A percentile compares a stretch with the other conserved stretches of the same genome.
These are phyloP conservation scores for Plebejus argus DNA, from an alignment of 2,888 invertebrate genomes.

Conservation along the genomic window DNA sequence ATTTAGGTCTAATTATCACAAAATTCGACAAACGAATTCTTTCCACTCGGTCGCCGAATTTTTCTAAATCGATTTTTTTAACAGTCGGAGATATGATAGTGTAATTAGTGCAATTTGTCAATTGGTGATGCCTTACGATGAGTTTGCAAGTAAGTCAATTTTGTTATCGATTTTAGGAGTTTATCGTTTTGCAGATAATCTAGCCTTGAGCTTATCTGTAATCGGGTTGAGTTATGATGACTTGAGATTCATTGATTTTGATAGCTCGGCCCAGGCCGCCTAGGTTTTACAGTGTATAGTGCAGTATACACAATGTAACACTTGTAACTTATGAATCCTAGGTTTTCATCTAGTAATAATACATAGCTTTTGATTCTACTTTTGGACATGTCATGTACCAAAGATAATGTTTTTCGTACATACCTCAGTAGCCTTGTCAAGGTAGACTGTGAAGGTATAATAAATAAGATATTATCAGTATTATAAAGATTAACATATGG, in stretches of 20 bases:
- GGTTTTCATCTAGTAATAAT: neutral
- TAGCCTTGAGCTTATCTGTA: constrained; percentile 25
- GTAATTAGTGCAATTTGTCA: constrained; percentile 36
- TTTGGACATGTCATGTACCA: no score
- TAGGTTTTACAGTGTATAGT: neutral
- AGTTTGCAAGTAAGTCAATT: constrained; percentile 39
- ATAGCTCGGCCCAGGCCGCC: neutral
- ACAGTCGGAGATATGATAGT: constrained; percentile 29
- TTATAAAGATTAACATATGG: no score
- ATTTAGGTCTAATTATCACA: constrained; percentile 37
- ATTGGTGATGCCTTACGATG: constrained; percentile 44
- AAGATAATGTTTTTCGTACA: no score
- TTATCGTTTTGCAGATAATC: constrained; percentile 28
- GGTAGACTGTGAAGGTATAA: no score
- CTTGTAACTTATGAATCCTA: neutral
- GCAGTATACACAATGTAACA: neutral
- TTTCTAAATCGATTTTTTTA: constrained; percentile 31
- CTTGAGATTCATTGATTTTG: constrained; percentile 4
- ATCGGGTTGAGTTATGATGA: neutral
- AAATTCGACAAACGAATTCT: constrained; percentile 39
- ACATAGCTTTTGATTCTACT: no score
- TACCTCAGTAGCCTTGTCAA: no score
- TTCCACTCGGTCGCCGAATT: constrained; percentile 7
- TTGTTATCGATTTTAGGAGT: constrained; percentile 29
- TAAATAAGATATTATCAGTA: no score